phyloP scores from a whole-genome alignment of 2,888 invertebrate genomes.

The Cheilosia urbana region DNA sequence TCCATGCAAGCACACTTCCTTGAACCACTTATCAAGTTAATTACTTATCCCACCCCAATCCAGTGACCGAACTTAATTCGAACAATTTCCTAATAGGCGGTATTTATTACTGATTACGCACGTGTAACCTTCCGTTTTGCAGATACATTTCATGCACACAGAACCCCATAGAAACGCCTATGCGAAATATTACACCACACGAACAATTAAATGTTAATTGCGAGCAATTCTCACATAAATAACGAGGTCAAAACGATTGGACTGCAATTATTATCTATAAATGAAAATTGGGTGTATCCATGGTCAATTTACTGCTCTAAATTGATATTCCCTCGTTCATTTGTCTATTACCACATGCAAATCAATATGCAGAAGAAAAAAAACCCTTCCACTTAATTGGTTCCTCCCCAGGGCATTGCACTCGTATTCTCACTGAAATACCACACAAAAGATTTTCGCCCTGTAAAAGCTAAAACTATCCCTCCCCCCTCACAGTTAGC shows the following conservation, averaged over 20 bases:
- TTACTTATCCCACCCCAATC: constrained; percentile 23
- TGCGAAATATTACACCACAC: constrained; percentile 11
- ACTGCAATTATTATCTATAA: constrained; percentile 27
- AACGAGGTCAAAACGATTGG: constrained; percentile 56
- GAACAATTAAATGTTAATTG: constrained; percentile 63
- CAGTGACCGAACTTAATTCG: constrained; percentile 14
- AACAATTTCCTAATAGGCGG: constrained; percentile 45
- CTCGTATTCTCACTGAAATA: neutral
- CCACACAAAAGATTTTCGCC: constrained; percentile 15
- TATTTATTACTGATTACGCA: constrained; percentile 23
- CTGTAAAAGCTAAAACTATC: too few relatives aligned
- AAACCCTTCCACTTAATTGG: constrained; percentile 12
- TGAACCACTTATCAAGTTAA: neutral
- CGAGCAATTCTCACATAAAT: constrained; percentile 54
- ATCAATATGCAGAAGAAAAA: neutral
- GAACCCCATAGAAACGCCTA: neutral
- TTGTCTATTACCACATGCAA: neutral
- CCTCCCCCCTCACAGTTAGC: too few relatives aligned
- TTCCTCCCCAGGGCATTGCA: constrained; percentile 38
- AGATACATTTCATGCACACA: neutral
- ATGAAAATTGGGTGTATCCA: constrained; percentile 2
- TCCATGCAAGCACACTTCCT: too few relatives aligned
- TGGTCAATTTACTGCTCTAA: neutral
- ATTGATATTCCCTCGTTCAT: neutral
- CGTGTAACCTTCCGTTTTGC: constrained; percentile 10